Evolutionary conservation across 2,888 invertebrate genomes (phyloP), one percentile per base, ranked within the genome.

Genomic region (Geotrupes spiniger): DNA sequence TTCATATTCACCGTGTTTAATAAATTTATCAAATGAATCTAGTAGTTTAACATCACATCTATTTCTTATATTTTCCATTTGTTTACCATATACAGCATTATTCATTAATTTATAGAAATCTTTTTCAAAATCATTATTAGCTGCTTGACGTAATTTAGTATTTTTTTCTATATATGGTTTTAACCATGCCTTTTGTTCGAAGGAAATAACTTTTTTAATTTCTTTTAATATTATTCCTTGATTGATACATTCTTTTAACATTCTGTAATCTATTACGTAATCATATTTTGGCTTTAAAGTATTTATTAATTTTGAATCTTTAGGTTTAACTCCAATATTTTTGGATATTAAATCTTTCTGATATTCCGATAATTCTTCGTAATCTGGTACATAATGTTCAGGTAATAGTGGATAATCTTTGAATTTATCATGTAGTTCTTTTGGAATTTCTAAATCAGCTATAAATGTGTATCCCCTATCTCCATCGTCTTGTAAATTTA

Each of bases 61-160:
- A 31, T 71, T 72, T 25, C 66, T 52, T 8, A 70, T 64, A 60
- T 74, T 73, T 56, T 72, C 72, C 65, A 73, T 72, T 1, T 68
- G 68, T 60, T 71, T 73, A 4, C 58, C 62, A 38, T 52, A 62
- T 2, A 61, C 53, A 1, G 54, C 47, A 51, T 73, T 70, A 46
- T 69, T 69, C 63, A 44, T 49, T 17, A 47, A 38, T 33, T 47
- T 46, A 12, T 27, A 45, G 27, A 42, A 47, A 27, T 47, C 42
- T 36, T 42, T 47, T 14, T 47, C 47, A 26, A 42, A 45, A 17
- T 21, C 28, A 17, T 47, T 36, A 11, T 36, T 33, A 28, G 27
- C 17, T 31, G 21, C 6, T 48, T 48, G 11, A 10, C 38, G 5
- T 14, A 68, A 41, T 31, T 63, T 38, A 4, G 66, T 71, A 57